These are phyloP conservation scores for Macrobrachium rosenbergii DNA, from an alignment of 1,140 invertebrate genomes.

Conservation along the genomic window DNA sequence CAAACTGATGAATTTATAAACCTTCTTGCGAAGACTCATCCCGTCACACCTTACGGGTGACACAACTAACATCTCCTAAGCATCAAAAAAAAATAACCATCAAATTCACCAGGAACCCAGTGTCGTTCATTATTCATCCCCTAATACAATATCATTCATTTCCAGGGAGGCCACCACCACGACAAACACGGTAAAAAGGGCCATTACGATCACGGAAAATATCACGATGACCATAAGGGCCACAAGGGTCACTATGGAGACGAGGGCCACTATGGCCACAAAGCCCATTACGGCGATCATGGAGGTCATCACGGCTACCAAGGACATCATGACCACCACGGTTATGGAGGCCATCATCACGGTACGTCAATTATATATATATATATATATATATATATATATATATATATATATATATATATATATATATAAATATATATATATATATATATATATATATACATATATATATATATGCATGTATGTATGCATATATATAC, in stretches of 20 bases:
- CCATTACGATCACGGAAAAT: slow-evolving; percentile 8
- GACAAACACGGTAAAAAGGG: slow-evolving; percentile 13
- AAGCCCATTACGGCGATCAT: slow-evolving; percentile 40
- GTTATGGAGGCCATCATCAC: slow-evolving; percentile 40
- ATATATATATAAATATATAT: too few species aligned
- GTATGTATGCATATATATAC: too few species aligned
- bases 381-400: too few species aligned
- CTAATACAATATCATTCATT: neutral
- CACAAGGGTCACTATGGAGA: slow-evolving; percentile 59
- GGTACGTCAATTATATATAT: neutral
- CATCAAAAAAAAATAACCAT: too few species aligned
- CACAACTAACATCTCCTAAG: too few species aligned
- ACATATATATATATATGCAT: too few species aligned
- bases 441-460: too few species aligned
- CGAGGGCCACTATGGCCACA: slow-evolving; percentile 43
- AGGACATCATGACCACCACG: slow-evolving; percentile 51
- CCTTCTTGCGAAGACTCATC: too few species aligned
- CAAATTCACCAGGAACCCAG: too few species aligned
- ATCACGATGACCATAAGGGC: slow-evolving; percentile 45
- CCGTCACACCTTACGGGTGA: too few species aligned
- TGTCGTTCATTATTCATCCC: neutral
- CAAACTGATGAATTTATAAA: too few species aligned
- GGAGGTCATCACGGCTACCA: slow-evolving; percentile 49
- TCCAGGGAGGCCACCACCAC: slow-evolving; percentile 50
- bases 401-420: too few species aligned